These are phyloP conservation scores for Linepithema humile DNA, from an alignment of 1,140 invertebrate genomes.

Conservation along the genomic window DNA sequence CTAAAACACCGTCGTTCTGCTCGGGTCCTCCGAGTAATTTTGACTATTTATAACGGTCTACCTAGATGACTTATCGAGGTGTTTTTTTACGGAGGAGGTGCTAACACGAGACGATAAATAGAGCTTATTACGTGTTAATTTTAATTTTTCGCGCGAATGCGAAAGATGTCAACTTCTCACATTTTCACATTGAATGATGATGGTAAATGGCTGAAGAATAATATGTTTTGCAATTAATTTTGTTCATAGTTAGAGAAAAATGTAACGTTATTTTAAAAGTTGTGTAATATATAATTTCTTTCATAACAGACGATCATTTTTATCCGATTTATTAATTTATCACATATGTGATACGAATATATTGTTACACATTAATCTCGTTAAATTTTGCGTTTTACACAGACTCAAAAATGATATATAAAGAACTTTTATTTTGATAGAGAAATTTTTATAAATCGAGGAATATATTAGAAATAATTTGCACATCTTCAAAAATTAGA, in stretches of 20 bases:
- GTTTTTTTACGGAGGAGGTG: conserved; percentile 41
- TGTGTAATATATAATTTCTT: background rate
- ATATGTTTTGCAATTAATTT: background rate
- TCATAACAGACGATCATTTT: background rate
- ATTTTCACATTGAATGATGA: background rate
- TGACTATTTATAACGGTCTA: conserved; percentile 79
- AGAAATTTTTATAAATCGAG: too few species aligned
- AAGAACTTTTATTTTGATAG: too few species aligned
- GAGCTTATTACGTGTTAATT: background rate
- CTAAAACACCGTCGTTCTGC: conserved; percentile 78
- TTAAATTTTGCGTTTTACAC: too few species aligned
- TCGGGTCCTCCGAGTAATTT: conserved; percentile 79
- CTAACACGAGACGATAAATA: background rate
- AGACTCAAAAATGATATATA: too few species aligned
- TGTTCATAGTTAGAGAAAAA: background rate
- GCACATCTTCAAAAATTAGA: too few species aligned
- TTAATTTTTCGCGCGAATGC: background rate
- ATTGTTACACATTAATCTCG: too few species aligned
- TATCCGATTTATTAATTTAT: background rate
- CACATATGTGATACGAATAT: background rate
- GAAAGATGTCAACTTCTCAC: background rate
- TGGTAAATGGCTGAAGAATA: background rate
- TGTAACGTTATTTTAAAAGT: background rate
- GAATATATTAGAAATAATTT: too few species aligned
- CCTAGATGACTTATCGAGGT: conserved; percentile 56